These are phyloP conservation scores for Andrena camellia DNA, from an alignment of 2,888 invertebrate genomes.

Conservation along the genomic window DNA sequence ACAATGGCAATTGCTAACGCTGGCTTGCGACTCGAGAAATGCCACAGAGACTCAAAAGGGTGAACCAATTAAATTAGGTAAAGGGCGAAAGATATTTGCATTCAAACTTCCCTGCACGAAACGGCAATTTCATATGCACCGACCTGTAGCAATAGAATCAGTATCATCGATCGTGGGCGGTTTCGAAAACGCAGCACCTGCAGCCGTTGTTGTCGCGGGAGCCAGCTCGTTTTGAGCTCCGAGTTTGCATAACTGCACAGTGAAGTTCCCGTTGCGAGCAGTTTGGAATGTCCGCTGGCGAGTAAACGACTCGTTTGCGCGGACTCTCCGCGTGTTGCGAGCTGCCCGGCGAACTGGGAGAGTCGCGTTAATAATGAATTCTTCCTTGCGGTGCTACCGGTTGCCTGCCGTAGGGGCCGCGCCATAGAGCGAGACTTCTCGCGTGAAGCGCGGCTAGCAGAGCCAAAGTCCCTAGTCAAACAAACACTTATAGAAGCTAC, in stretches of 20 bases:
- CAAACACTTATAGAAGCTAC: not conserved
- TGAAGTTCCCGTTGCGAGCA: conserved; percentile 9
- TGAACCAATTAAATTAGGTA: no score
- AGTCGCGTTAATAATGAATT: conserved; percentile 44
- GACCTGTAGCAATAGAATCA: no score
- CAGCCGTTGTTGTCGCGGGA: not conserved
- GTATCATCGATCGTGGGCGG: no score
- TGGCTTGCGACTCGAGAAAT: no score
- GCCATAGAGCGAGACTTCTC: not conserved
- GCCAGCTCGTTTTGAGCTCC: conserved; percentile 9
- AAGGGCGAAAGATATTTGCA: no score
- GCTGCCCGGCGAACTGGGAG: not conserved
- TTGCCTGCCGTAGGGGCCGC: not conserved
- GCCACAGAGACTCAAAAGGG: no score
- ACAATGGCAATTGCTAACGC: no score
- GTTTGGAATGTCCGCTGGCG: conserved; percentile 15
- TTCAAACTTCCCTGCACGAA: no score
- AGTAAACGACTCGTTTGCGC: conserved; percentile 32
- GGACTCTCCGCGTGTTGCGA: conserved; percentile 24
- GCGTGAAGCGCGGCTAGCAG: not conserved
- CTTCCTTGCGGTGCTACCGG: conserved; percentile 7
- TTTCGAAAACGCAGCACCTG: no score
- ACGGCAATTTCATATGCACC: no score
- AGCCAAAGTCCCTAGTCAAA: not conserved
- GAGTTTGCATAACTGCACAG: conserved; percentile 35